A percentile compares a stretch with the other conserved stretches of the same genome.
phyloP scores from a whole-genome alignment of 2,888 invertebrate genomes.

The Mycalesis mineus region DNA sequence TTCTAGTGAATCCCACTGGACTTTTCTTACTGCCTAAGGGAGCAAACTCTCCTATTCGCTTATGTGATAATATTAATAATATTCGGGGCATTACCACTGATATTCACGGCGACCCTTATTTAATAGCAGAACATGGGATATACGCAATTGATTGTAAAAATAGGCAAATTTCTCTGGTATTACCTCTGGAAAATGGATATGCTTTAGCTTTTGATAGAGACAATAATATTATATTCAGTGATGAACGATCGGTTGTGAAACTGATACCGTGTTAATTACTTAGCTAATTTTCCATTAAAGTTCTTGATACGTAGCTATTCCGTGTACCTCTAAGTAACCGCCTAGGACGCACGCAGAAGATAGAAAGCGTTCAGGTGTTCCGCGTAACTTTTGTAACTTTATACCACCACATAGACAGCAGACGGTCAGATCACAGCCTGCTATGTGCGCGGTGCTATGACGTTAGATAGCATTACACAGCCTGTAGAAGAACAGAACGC shows the following conservation, averaged over 20 bases:
- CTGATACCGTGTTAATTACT: slow-evolving; percentile 23
- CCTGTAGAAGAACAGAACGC: too few relatives aligned
- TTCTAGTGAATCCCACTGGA: slow-evolving; percentile 46
- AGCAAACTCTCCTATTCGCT: slow-evolving; percentile 34
- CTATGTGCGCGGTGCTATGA: too few relatives aligned
- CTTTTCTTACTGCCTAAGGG: slow-evolving; percentile 40
- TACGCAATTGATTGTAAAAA: slow-evolving; percentile 41
- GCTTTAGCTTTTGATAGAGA: slow-evolving; percentile 53
- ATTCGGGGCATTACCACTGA: slow-evolving; percentile 49
- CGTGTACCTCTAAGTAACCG: too few relatives aligned
- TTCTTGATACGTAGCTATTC: too few relatives aligned
- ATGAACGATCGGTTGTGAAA: slow-evolving; percentile 49
- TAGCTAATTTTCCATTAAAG: too few relatives aligned
- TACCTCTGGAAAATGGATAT: slow-evolving; percentile 44
- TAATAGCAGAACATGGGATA: slow-evolving; percentile 51
- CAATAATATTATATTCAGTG: slow-evolving; percentile 53
- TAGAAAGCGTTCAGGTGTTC: too few relatives aligned
- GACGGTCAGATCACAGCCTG: too few relatives aligned
- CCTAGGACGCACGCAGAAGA: too few relatives aligned
- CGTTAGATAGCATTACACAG: too few relatives aligned
- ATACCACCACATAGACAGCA: too few relatives aligned
- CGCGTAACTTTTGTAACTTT: too few relatives aligned
- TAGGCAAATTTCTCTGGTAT: slow-evolving; percentile 37
- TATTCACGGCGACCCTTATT: slow-evolving; percentile 40
- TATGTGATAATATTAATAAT: slow-evolving; percentile 38